A percentile compares a stretch with the other conserved stretches of the same genome.
Evolutionary conservation across 2,888 invertebrate species (phyloP).

Genomic region (Nymphalis urticae): DNA sequence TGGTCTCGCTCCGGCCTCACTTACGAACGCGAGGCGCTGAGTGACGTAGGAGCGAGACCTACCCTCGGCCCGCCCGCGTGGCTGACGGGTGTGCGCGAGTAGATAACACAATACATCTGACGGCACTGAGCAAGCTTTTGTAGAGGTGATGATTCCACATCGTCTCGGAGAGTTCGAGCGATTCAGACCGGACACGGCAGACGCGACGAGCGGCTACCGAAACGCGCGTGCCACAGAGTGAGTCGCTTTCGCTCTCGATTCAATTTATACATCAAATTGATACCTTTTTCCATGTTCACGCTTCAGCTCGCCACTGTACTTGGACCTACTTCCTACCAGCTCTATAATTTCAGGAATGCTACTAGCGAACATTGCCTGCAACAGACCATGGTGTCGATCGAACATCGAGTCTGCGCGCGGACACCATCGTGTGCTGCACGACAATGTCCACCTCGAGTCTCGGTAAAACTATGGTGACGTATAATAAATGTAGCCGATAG

Average conservation of each 20-base stretch:
- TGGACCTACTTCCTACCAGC: conserved; percentile 99
- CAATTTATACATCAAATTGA: conserved; percentile 78
- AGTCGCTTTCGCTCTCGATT: conserved; percentile 74
- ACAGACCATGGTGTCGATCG: conserved; percentile 84
- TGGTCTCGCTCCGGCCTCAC: conserved; percentile 53
- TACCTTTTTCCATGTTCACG: conserved; percentile 99
- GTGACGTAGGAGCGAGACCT: conserved; percentile 51
- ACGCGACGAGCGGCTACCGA: conserved; percentile 29
- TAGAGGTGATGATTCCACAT: conserved; percentile 73
- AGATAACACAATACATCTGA: conserved; percentile 83
- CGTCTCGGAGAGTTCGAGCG: conserved; percentile 71
- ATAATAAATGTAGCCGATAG: conserved; percentile 75
- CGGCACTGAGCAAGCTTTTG: conserved; percentile 81
- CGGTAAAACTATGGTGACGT: conserved; percentile 74
- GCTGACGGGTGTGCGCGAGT: conserved; percentile 71
- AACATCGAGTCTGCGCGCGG: conserved; percentile 65
- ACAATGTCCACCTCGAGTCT: conserved; percentile 77
- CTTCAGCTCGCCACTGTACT: conserved; percentile 99
- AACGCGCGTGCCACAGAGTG: conserved; percentile 55
- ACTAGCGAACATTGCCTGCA: conserved; percentile 99
- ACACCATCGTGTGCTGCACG: conserved; percentile 80
- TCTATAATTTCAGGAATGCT: conserved; percentile 99
- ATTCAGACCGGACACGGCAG: conserved; percentile 60
- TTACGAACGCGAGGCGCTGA: conserved; percentile 20
- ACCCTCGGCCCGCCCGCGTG: conserved; percentile 49